Conservation (phyloP, 2,888 invertebrate species). For the Nymphalis urticae region DNA sequence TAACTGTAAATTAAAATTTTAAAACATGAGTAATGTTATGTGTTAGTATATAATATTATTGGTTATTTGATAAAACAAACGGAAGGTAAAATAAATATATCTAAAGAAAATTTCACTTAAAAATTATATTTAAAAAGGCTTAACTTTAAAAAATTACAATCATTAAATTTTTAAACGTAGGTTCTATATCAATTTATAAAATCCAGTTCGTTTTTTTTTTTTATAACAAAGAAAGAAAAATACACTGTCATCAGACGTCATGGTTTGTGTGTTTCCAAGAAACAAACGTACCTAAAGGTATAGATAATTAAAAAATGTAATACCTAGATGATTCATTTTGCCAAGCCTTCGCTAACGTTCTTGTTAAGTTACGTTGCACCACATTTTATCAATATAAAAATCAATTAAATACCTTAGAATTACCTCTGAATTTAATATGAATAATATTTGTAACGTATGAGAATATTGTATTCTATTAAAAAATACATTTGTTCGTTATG, state of each 20-base stretch:
- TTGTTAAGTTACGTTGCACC: too few species aligned
- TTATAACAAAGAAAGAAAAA: not conserved
- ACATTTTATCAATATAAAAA: not conserved
- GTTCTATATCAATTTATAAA: too few species aligned
- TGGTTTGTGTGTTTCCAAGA: not conserved
- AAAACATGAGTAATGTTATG: not conserved
- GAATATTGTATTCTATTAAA: too few species aligned
- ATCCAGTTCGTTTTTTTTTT: too few species aligned
- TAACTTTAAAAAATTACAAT: too few species aligned
- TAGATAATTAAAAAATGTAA: slow-evolving; percentile 1
- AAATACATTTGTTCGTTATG: too few species aligned
- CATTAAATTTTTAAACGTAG: too few species aligned
- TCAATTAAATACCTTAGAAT: not conserved
- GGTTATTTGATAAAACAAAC: too few species aligned
- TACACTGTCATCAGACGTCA: slow-evolving; percentile 31
- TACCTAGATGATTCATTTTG: slow-evolving; percentile 14
- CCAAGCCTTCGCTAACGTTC: slow-evolving; percentile 1
- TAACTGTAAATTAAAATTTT: not conserved
- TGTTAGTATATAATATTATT: not conserved
- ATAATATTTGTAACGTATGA: too few species aligned
- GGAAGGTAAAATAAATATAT: too few species aligned
- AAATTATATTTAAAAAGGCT: too few species aligned
- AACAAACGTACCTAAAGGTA: not conserved
- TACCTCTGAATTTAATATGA: not conserved
- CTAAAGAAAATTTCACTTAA: too few species aligned